Conservation (phyloP, 1,140 invertebrate species). For the Microplitis mediator region DNA sequence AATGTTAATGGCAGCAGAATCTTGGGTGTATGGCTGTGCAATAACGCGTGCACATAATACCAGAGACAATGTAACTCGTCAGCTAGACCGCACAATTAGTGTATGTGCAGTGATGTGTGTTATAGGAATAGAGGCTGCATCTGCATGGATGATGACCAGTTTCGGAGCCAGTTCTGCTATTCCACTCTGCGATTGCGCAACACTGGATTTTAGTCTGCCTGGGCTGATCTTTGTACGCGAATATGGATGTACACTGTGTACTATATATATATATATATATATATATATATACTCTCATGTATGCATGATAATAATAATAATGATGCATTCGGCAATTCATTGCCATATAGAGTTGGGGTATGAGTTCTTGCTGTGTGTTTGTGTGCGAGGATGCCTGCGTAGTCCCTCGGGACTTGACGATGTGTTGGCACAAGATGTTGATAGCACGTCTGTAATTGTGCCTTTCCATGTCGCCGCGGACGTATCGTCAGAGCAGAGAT, state of each 20-base stretch:
- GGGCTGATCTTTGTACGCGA: no score
- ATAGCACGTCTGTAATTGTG: slow-evolving; percentile 22
- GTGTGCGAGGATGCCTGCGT: neutral
- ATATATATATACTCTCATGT: no score
- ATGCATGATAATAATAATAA: neutral
- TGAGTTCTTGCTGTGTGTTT: neutral
- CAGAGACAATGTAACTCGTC: slow-evolving; percentile 42
- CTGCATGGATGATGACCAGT: slow-evolving; percentile 10
- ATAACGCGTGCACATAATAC: slow-evolving; percentile 40
- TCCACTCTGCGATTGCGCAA: no score
- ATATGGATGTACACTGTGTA: no score
- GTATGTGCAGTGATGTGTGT: slow-evolving; percentile 39
- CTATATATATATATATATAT: no score
- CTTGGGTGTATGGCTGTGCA: slow-evolving; percentile 16
- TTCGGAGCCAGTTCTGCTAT: neutral
- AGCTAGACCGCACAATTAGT: slow-evolving; percentile 46
- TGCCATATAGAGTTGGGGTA: neutral
- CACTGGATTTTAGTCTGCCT: no score
- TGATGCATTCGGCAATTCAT: slow-evolving; percentile 4
- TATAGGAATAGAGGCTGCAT: neutral
- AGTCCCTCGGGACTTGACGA: neutral
- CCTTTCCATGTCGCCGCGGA: slow-evolving; percentile 19
- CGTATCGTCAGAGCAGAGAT: neutral
- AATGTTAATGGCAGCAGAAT: slow-evolving; percentile 2
- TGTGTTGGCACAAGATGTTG: slow-evolving; percentile 21